phyloP scores from a whole-genome alignment of 2,113 vertebrate genomes.

The Typhlomys cinereus region DNA sequence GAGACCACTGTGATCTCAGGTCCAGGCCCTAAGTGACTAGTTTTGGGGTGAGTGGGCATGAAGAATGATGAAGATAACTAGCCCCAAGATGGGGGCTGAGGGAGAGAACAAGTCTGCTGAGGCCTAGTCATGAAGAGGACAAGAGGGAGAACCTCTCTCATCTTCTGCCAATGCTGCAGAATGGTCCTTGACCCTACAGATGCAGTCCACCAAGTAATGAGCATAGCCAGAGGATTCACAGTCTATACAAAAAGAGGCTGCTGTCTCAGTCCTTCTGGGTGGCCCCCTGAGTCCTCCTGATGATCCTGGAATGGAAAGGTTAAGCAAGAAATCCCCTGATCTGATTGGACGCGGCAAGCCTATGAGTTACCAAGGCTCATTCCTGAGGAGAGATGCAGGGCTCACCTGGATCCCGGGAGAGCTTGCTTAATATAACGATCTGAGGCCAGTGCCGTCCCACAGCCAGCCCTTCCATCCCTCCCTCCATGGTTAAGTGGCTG shows the following conservation, averaged over 20 bases:
- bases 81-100: neutral
- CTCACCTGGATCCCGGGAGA: neutral
- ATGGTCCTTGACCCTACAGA: neutral
- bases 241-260: neutral
- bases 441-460: neutral
- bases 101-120: neutral
- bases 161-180: neutral
- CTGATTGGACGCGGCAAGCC: neutral
- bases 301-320: neutral
- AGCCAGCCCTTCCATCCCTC: neutral
- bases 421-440: neutral
- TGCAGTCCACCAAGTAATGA: too few relatives aligned
- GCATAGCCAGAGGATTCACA: neutral
- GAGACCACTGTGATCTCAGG: neutral
- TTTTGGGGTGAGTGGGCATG: neutral
- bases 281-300: neutral
- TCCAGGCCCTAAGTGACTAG: neutral
- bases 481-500: neutral
- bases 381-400: neutral
- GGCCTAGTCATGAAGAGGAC: neutral
- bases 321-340: neutral
- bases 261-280: neutral
- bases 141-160: neutral
- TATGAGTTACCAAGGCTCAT: neutral
- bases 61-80: neutral